phyloP scores from a whole-genome alignment of 2,113 vertebrate genomes.

The Hymenochirus boettgeri region DNA sequence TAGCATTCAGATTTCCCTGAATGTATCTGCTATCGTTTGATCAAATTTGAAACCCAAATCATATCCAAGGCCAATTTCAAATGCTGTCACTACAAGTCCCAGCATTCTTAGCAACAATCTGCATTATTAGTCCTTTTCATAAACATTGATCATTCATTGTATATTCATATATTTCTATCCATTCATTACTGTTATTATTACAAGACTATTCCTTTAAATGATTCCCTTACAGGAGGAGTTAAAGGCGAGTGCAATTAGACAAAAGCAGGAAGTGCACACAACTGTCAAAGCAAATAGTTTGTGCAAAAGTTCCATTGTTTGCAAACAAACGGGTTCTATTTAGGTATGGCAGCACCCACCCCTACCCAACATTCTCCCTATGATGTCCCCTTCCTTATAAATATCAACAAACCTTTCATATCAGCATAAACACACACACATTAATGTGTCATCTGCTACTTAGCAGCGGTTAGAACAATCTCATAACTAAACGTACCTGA shows the following conservation, averaged over 20 bases:
- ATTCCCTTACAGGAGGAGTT: not conserved
- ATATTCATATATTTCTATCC: too few relatives aligned
- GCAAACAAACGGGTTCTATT: slow-evolving; percentile 28
- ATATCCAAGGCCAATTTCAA: too few relatives aligned
- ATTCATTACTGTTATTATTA: too few relatives aligned
- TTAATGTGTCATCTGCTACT: slow-evolving; percentile 3
- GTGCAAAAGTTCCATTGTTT: slow-evolving; percentile 29
- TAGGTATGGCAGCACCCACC: not conserved
- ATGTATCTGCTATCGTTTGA: too few relatives aligned
- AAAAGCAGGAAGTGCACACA: slow-evolving; percentile 27
- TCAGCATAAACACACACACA: too few relatives aligned
- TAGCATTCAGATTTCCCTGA: too few relatives aligned
- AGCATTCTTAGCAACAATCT: too few relatives aligned
- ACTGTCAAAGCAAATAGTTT: slow-evolving; percentile 6
- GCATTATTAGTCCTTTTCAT: too few relatives aligned
- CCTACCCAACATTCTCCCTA: not conserved
- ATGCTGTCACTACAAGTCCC: too few relatives aligned
- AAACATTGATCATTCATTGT: too few relatives aligned
- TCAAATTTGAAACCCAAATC: too few relatives aligned
- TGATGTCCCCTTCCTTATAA: slow-evolving; percentile 3
- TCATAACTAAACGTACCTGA: slow-evolving; percentile 20
- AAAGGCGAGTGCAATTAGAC: not conserved
- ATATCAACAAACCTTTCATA: slow-evolving; percentile 11
- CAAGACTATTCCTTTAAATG: not conserved
- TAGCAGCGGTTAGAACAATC: slow-evolving; percentile 15